Conservation (phyloP, 2,113 vertebrate genomes). For the Sturnus vulgaris region DNA sequence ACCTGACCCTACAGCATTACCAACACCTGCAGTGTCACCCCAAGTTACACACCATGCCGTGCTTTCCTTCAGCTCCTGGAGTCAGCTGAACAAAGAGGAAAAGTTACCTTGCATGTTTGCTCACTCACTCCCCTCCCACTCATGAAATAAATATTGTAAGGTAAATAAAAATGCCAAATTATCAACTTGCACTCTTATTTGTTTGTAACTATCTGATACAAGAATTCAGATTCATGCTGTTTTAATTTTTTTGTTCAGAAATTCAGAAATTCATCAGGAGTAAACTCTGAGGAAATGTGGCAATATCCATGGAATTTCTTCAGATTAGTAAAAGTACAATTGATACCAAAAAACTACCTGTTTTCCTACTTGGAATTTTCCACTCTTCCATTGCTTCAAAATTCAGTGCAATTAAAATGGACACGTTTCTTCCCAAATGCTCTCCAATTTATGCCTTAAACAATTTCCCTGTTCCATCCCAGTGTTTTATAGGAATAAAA, state of each 20-base stretch:
- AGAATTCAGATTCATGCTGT: not conserved
- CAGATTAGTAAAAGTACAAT: not conserved
- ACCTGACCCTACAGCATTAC: not conserved
- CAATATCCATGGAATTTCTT: not conserved
- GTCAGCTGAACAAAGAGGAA: not conserved
- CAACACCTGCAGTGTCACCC: not conserved
- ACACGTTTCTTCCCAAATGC: not conserved
- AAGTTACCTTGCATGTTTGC: not conserved
- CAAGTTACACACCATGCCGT: rapidly evolving
- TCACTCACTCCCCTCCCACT: not conserved
- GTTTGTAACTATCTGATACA: not conserved
- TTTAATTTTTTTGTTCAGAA: not conserved
- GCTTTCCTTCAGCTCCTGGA: not conserved
- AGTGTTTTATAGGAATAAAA: not conserved
- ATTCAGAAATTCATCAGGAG: not conserved
- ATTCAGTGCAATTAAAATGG: not conserved
- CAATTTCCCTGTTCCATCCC: not conserved
- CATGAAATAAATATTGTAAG: not conserved
- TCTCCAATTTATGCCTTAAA: not conserved
- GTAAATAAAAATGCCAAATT: not conserved
- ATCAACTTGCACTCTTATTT: not conserved
- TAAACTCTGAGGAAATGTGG: not conserved
- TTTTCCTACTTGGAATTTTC: not conserved
- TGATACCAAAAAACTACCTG: not conserved
- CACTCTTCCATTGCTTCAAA: not conserved